A percentile compares a stretch with the other conserved stretches of the same genome.
phyloP scores from a whole-genome alignment of 2,888 invertebrate species.

The Tenthredo livida region DNA sequence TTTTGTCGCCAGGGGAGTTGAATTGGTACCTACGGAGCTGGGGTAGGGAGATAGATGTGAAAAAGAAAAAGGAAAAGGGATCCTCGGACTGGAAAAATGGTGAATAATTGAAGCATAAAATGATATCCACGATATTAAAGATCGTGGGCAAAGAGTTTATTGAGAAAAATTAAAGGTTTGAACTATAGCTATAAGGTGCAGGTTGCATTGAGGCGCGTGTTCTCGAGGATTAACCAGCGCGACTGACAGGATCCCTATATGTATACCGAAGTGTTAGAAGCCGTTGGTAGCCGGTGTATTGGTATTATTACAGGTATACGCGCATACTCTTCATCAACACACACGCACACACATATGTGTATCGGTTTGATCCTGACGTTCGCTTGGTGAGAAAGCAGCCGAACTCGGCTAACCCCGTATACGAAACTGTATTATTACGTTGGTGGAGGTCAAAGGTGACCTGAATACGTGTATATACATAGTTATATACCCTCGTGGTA shows the following conservation, averaged over 20 bases:
- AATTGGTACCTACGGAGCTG: background rate
- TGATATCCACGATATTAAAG: too few species aligned
- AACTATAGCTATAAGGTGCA: background rate
- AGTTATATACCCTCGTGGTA: background rate
- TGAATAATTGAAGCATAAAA: background rate
- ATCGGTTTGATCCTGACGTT: conserved; percentile 5
- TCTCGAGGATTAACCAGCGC: background rate
- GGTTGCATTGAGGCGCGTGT: conserved; percentile 16
- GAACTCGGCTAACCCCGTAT: conserved; percentile 31
- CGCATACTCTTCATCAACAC: background rate
- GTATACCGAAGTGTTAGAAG: conserved; percentile 18
- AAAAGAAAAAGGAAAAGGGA: background rate
- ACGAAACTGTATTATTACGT: conserved; percentile 48
- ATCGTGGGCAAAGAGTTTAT: too few species aligned
- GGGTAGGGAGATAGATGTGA: background rate
- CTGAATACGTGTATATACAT: background rate
- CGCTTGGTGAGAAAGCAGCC: conserved; percentile 44
- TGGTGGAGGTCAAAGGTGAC: conserved; percentile 32
- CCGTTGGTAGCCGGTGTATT: background rate
- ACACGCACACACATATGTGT: too few species aligned
- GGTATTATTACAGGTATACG: background rate
- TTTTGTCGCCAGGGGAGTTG: background rate
- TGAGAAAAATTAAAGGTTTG: background rate
- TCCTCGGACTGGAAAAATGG: background rate
- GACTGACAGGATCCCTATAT: background rate